Conservation (phyloP, 64 coral and sea anemone genomes). For the Montipora foliosa region DNA sequence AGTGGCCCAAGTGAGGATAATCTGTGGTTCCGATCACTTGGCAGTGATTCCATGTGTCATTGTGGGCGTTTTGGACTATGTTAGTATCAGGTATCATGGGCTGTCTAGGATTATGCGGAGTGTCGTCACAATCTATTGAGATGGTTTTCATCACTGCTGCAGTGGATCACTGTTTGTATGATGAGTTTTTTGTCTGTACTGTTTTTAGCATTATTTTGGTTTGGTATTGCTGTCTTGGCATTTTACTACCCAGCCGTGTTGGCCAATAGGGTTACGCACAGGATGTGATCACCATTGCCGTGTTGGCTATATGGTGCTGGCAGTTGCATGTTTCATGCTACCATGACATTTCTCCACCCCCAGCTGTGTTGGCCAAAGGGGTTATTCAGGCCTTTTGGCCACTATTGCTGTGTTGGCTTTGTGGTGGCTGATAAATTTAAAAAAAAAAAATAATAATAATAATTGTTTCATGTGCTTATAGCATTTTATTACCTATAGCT, state of each 20-base stretch:
- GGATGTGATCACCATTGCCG: background rate
- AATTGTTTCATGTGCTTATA: too few species aligned
- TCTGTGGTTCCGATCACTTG: background rate
- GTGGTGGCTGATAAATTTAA: too few species aligned
- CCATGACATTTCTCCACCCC: background rate
- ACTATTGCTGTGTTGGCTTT: slow-evolving; percentile 3
- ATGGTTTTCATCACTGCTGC: background rate
- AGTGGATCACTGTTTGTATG: background rate
- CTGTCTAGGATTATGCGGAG: slow-evolving; percentile 18
- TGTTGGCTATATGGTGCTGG: slow-evolving; percentile 15
- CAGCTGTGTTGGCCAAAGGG: slow-evolving; percentile 16
- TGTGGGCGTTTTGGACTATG: background rate
- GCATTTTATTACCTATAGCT: too few species aligned
- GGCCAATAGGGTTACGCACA: background rate
- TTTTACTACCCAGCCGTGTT: background rate
- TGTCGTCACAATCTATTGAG: background rate
- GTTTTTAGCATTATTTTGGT: background rate
- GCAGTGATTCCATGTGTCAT: background rate
- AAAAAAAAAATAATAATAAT: too few species aligned
- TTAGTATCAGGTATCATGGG: slow-evolving; percentile 22
- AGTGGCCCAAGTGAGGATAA: background rate
- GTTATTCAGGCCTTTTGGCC: background rate
- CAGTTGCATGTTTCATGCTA: background rate
- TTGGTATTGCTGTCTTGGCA: background rate
- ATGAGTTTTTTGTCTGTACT: background rate